A percentile compares a stretch with the other conserved stretches of the same genome.
These are phyloP conservation scores for Lophotriccus pileatus DNA, from an alignment of 2,797 vertebrate genomes.

Conservation along the genomic window DNA sequence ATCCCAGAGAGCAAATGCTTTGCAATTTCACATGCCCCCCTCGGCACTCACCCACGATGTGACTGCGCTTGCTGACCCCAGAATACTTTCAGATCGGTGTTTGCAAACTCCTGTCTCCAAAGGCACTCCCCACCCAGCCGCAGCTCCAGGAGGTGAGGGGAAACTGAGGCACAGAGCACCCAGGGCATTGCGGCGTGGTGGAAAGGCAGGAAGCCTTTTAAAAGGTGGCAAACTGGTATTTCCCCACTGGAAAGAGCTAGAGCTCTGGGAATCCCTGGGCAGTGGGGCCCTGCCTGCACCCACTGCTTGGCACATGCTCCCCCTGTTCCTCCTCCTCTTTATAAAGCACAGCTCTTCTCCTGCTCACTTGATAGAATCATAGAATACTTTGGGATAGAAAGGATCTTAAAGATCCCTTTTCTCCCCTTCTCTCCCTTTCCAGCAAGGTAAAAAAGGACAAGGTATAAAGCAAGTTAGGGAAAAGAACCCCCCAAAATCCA, in stretches of 20 bases:
- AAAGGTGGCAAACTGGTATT: background rate
- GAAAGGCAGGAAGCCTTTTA: background rate
- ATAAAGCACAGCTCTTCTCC: background rate
- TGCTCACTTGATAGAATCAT: background rate
- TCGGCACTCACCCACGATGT: fast-evolving
- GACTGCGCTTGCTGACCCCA: background rate
- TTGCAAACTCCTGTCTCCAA: background rate
- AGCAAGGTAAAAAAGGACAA: background rate
- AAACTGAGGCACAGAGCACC: background rate
- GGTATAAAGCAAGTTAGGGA: background rate
- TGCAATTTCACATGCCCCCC: background rate
- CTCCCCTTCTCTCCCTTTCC: background rate
- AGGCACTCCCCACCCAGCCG: background rate
- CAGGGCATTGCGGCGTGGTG: fast-evolving
- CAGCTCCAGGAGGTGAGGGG: background rate
- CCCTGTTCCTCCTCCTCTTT: background rate
- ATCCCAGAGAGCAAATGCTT: background rate
- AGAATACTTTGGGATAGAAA: background rate
- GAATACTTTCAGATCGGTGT: background rate
- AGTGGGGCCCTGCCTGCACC: background rate
- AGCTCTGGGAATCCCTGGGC: background rate
- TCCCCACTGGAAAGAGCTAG: background rate
- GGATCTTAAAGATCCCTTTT: background rate
- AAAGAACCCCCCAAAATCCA: background rate
- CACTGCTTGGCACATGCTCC: fast-evolving